Conservation (phyloP, 2,797 vertebrate species). For the Chiloscyllium punctatum region DNA sequence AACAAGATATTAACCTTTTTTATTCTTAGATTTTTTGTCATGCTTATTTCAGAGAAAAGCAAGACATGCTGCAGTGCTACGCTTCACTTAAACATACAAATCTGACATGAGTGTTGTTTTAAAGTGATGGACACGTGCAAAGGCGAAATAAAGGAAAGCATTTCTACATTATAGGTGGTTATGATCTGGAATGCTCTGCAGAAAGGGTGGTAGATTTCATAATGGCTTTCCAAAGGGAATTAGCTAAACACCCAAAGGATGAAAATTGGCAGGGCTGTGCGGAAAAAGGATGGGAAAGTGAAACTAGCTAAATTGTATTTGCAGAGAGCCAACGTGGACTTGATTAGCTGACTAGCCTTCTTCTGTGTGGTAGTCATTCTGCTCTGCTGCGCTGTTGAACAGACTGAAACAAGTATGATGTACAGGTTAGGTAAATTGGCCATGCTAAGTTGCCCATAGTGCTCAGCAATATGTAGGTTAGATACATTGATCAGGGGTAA, state of each 20-base stretch:
- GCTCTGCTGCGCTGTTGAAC: too few relatives aligned
- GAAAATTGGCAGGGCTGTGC: neutral
- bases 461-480: too few relatives aligned
- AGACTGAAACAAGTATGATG: too few relatives aligned
- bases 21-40: neutral
- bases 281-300: too few relatives aligned
- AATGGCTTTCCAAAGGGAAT: neutral
- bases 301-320: too few relatives aligned
- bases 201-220: neutral
- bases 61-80: neutral
- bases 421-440: too few relatives aligned
- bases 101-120: neutral
- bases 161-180: neutral
- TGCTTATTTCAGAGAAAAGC: neutral
- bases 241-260: neutral
- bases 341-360: too few relatives aligned
- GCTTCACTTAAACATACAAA: neutral
- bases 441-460: too few relatives aligned
- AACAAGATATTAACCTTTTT: neutral
- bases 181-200: neutral
- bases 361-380: too few relatives aligned
- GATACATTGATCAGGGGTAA: too few relatives aligned
- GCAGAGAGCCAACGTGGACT: too few relatives aligned
- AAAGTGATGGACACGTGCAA: neutral
- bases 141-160: neutral